Conservation (phyloP, 2,888 invertebrate species). For the Drosophila dives region DNA sequence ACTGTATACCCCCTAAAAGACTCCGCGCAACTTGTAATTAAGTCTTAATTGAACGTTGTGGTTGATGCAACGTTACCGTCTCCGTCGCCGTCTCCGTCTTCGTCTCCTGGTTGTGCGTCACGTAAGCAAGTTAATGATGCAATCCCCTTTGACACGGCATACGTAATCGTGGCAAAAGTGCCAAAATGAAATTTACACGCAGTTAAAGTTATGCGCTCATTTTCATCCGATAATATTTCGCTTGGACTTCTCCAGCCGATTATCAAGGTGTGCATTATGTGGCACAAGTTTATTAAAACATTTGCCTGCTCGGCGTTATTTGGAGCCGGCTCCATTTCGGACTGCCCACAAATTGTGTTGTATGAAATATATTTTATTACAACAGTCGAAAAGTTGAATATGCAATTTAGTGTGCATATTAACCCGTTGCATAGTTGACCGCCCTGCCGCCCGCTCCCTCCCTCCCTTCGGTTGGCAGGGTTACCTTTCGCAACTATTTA, state of each 20-base stretch:
- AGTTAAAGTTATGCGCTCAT: conserved; percentile 40
- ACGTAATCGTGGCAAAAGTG: conserved; percentile 20
- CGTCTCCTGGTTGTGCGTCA: conserved; percentile 28
- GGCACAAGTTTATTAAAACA: conserved; percentile 59
- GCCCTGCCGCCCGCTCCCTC: no score
- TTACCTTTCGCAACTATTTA: conserved; percentile 69
- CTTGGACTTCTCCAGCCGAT: conserved; percentile 17
- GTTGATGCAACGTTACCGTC: conserved; percentile 9
- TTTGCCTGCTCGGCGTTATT: conserved; percentile 21
- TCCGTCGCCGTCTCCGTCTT: conserved; percentile 18
- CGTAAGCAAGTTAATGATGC: conserved; percentile 75
- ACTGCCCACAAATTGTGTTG: conserved; percentile 44
- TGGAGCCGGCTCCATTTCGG: conserved; percentile 7
- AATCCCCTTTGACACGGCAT: conserved; percentile 74
- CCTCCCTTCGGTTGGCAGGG: conserved; percentile 21
- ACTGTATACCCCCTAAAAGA: conserved; percentile 51
- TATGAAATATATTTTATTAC: conserved; percentile 58
- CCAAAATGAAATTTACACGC: conserved; percentile 36
- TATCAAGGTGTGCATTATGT: conserved; percentile 39
- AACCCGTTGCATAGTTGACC: conserved; percentile 43
- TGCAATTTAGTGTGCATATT: conserved; percentile 71
- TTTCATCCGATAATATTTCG: conserved; percentile 13
- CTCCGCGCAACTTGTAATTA: conserved; percentile 63
- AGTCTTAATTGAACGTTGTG: conserved; percentile 66
- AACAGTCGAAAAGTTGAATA: conserved; percentile 61